Evolutionary conservation across 2,888 invertebrate species (phyloP).

Genomic region (Mesochorus sp.): DNA sequence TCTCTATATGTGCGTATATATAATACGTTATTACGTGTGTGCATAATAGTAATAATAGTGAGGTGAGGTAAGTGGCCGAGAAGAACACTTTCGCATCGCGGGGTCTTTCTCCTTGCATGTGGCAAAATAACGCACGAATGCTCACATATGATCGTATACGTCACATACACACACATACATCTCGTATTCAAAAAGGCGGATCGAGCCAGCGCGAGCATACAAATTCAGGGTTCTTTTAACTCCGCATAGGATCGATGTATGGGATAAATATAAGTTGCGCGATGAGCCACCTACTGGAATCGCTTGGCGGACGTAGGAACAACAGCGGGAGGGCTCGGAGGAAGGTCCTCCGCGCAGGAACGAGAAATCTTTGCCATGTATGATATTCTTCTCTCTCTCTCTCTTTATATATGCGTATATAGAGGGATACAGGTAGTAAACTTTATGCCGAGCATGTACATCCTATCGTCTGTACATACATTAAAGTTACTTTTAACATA

Average conservation of each 20-base stretch:
- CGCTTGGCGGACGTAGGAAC: slow-evolving; percentile 26
- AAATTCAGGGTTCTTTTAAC: background rate
- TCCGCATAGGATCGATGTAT: background rate
- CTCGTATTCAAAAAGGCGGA: background rate
- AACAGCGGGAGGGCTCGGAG: slow-evolving; percentile 35
- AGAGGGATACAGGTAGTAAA: slow-evolving; percentile 14
- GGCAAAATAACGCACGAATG: slow-evolving; percentile 45
- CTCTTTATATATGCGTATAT: background rate
- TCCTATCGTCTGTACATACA: slow-evolving; percentile 45
- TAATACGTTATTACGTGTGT: background rate
- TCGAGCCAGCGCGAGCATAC: background rate
- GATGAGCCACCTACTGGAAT: slow-evolving; percentile 42
- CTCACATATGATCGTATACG: slow-evolving; percentile 32
- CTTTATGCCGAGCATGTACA: slow-evolving; percentile 22
- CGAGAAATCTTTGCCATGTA: slow-evolving; percentile 33
- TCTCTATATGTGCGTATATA: background rate
- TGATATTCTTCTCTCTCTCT: slow-evolving; percentile 13
- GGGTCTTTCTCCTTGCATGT: slow-evolving; percentile 20
- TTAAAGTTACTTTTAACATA: slow-evolving; percentile 44
- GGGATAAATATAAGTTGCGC: background rate
- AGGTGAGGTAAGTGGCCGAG: slow-evolving; percentile 59
- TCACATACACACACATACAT: background rate
- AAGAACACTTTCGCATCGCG: slow-evolving; percentile 53
- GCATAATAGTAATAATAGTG: slow-evolving; percentile 50
- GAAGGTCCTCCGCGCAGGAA: slow-evolving; percentile 19